A percentile compares a stretch with the other conserved stretches of the same genome.
These are phyloP conservation scores for Drosophila ustulata DNA, from an alignment of 2,888 invertebrate genomes.

Conservation along the genomic window DNA sequence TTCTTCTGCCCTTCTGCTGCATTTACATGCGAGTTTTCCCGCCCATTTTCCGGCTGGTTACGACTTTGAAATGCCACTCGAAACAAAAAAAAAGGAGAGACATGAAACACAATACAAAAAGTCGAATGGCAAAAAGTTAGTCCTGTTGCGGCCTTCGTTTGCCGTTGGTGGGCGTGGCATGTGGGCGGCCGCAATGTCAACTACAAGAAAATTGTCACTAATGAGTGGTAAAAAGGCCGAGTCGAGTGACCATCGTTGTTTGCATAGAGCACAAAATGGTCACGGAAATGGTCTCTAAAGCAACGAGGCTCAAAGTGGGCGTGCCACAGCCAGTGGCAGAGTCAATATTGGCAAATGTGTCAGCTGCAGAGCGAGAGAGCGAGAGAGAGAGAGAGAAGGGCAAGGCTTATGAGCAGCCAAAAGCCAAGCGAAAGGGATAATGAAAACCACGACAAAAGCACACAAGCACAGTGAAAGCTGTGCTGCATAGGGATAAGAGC, in stretches of 20 bases:
- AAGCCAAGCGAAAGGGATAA: conserved; percentile 74
- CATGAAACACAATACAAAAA: conserved; percentile 36
- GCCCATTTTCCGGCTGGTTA: conserved; percentile 7
- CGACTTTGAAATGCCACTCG: conserved; percentile 30
- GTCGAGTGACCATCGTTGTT: conserved; percentile 65
- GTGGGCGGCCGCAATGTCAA: conserved; percentile 74
- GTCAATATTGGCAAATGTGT: conserved; percentile 81
- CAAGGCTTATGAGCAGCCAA: conserved; percentile 56
- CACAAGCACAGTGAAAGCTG: conserved; percentile 30
- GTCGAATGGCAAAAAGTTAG: conserved; percentile 59
- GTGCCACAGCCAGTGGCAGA: conserved; percentile 44
- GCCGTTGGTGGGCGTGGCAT: conserved; percentile 42
- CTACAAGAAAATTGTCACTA: conserved; percentile 82
- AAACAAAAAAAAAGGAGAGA: conserved; percentile 1
- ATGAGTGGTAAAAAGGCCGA: conserved; percentile 80
- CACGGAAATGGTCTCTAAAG: conserved; percentile 22
- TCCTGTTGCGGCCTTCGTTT: conserved; percentile 45
- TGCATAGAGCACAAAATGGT: conserved; percentile 36
- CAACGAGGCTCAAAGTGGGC: conserved; percentile 8
- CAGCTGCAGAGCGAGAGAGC: conserved; percentile 59
- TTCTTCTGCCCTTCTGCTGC: conserved; percentile 2
- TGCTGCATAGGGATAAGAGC: conserved; percentile 16
- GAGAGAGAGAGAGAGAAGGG: neutral
- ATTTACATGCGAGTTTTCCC: conserved; percentile 29
- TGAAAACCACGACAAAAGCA: conserved; percentile 81